Conservation (phyloP, 2,113 vertebrate species). For the Corythoichthys haematopterus region DNA sequence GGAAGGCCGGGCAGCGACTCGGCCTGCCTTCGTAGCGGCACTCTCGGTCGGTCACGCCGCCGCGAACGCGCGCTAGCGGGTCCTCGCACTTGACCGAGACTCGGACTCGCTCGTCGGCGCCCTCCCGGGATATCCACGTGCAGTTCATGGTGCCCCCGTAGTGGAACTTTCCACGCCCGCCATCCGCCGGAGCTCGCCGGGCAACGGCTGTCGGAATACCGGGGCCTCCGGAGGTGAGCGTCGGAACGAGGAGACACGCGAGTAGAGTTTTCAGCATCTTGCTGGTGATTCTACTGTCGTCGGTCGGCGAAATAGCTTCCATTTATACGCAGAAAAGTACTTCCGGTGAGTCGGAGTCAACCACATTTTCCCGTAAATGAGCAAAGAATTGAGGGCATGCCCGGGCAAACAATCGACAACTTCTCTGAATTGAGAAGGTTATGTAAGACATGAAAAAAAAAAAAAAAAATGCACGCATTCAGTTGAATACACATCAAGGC, state of each 20-base stretch:
- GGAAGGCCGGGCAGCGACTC: background rate
- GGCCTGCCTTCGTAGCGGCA: slow-evolving; percentile 4
- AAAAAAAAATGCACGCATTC: too few species aligned
- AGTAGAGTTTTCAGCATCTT: background rate
- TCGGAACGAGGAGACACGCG: background rate
- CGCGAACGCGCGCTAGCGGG: slow-evolving; percentile 1
- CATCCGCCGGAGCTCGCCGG: background rate
- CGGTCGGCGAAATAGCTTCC: background rate
- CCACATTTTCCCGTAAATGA: too few species aligned
- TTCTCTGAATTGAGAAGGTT: too few species aligned
- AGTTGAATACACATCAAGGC: too few species aligned
- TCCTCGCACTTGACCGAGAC: slow-evolving; percentile 6
- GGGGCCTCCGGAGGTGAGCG: background rate
- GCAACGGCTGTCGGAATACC: background rate
- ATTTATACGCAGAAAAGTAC: background rate
- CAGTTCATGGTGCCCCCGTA: background rate
- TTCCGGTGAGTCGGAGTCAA: background rate
- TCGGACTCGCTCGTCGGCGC: background rate
- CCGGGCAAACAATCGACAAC: too few species aligned
- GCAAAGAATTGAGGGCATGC: too few species aligned
- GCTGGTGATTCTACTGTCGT: background rate
- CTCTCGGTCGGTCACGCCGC: slow-evolving; percentile 4
- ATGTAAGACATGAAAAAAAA: too few species aligned
- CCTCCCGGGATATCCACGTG: background rate
- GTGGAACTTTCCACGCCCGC: background rate